Conservation (phyloP, 1,140 invertebrate genomes). For the Drosophila mayri region DNA sequence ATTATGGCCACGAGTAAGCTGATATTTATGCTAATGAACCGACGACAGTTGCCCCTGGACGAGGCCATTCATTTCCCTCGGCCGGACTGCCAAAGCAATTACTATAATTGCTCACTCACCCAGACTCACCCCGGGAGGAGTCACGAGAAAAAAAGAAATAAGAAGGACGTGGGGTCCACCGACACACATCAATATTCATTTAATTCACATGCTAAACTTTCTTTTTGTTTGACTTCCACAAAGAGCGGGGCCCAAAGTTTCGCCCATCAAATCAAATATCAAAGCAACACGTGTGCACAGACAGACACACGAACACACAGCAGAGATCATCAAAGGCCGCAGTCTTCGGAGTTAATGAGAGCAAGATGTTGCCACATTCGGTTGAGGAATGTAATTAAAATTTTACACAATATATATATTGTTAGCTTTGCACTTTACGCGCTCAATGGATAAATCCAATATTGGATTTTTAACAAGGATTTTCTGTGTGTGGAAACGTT, state of each 20-base stretch:
- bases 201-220: slow-evolving; percentile 54
- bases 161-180: not conserved
- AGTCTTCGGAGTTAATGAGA: slow-evolving; percentile 15
- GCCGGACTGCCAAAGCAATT: slow-evolving; percentile 67
- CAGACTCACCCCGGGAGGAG: slow-evolving; percentile 1
- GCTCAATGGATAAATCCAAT: not conserved
- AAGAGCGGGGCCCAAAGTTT: slow-evolving; percentile 54
- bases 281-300: slow-evolving; percentile 73
- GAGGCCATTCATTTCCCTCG: slow-evolving; percentile 57
- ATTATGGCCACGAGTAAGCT: slow-evolving; percentile 78
- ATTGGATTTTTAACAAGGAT: not conserved
- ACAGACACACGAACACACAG: slow-evolving; percentile 18
- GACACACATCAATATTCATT: slow-evolving; percentile 62
- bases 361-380: slow-evolving; percentile 13
- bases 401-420: slow-evolving; percentile 6
- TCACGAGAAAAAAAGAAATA: not conserved
- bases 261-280: slow-evolving; percentile 74
- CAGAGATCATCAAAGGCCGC: slow-evolving; percentile 11
- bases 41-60: slow-evolving; percentile 53
- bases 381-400: slow-evolving; percentile 35
- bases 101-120: slow-evolving; percentile 73
- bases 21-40: slow-evolving; percentile 82
- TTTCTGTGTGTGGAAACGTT: too few species aligned
- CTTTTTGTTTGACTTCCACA: slow-evolving; percentile 66
- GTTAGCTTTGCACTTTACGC: not conserved